These are phyloP conservation scores for Scarus forsteni DNA, from an alignment of 2,797 vertebrate genomes.

Conservation along the genomic window DNA sequence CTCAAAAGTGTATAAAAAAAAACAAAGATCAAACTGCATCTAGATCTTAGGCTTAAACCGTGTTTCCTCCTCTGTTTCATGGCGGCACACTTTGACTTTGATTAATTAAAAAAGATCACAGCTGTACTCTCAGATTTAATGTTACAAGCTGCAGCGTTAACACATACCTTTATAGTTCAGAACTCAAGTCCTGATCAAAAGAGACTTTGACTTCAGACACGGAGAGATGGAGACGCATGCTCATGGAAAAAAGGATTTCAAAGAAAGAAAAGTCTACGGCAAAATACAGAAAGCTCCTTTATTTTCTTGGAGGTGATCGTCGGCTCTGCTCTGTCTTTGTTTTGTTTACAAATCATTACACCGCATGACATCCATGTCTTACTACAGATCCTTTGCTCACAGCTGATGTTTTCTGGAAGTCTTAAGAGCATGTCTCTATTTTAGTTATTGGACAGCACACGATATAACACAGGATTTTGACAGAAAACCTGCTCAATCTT, in stretches of 20 bases:
- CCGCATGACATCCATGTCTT: constrained; percentile 42
- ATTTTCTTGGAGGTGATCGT: constrained; percentile 39
- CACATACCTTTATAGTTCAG: constrained; percentile 57
- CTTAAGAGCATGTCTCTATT: too few species aligned
- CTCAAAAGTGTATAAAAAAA: constrained; percentile 16
- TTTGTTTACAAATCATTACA: constrained; percentile 46
- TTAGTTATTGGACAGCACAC: too few species aligned
- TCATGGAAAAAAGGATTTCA: constrained; percentile 47
- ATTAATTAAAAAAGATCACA: constrained; percentile 66
- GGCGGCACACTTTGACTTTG: constrained; percentile 41
- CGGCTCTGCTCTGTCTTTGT: constrained; percentile 52
- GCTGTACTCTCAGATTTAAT: constrained; percentile 34
- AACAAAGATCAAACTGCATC: constrained; percentile 12
- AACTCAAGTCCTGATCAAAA: constrained; percentile 58
- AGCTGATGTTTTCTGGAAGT: too few species aligned
- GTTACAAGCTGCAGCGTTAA: constrained; percentile 28
- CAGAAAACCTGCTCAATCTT: too few species aligned
- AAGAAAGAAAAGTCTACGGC: constrained; percentile 44
- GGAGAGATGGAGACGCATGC: constrained; percentile 47
- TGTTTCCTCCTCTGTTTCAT: constrained; percentile 37
- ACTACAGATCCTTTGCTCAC: constrained; percentile 9
- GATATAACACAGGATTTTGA: too few species aligned
- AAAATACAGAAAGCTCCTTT: constrained; percentile 53
- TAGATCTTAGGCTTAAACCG: constrained; percentile 17
- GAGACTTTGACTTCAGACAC: constrained; percentile 47